Evolutionary conservation across 2,888 invertebrate species (phyloP), one percentile per base, ranked within the genome.

Genomic region (Alloscopus bannaensis): DNA sequence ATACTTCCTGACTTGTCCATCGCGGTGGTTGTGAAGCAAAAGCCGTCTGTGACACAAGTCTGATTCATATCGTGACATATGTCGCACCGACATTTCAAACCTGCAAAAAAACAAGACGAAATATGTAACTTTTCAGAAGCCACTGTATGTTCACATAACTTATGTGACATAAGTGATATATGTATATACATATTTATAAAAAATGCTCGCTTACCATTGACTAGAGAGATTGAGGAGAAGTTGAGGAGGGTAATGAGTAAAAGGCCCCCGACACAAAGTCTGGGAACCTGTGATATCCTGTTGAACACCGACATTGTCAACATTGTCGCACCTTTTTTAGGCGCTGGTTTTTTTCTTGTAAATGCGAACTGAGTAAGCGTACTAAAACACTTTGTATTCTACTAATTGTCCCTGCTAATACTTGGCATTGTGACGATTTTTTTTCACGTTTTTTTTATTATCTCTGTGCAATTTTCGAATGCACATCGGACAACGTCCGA

Each of bases 1-100:
- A 91, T 90, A 88, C 88, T 62, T 91, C 92, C 65, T 20, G 22
- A 4, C 87, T 92, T 91, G 69, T 91, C 91, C 84, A 92, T 87
- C 81, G 91, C 92, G 81, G 94, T 93, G 72, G 95, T 93, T 2
- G 95, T 94, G 87, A 94, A 96, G 88, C 96, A 96, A 88, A 93
- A 93, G 52, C 96, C 96, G 89, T 96, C 95, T 3, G 96, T 96
- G 88, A 93, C 93, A 89, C 96, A 96, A 36, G 95, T 94, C 87
- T 92, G 90, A 88, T 96, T 95, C 68, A 91, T 91, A 16, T 93
- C 92, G 83, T 90, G 90, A 87, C 94, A 93, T 87, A 93, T 92
- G 87, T 94, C 94, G 90, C 96, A 96, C 89, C 93, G 93, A 88
- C 96, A 96, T 89, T 93, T 93, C 87, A 95, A 89, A 84, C 92